These are phyloP conservation scores for Palythoa heliodiscus DNA, from an alignment of 92 coral and sea anemone genomes.

Conservation along the genomic window DNA sequence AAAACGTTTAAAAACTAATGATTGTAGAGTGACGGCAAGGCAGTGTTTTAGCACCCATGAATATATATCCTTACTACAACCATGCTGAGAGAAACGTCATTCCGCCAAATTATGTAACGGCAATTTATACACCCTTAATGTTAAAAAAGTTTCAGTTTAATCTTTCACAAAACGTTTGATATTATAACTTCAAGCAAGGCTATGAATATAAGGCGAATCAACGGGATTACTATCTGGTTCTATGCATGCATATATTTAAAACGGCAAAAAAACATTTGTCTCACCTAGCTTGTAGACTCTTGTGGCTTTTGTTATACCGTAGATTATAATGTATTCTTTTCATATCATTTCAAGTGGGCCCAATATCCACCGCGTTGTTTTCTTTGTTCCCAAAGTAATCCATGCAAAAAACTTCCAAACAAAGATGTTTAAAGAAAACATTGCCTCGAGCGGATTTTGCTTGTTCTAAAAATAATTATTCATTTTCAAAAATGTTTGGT, in stretches of 20 bases:
- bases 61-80: background rate
- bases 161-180: background rate
- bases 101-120: background rate
- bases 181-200: background rate
- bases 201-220: background rate
- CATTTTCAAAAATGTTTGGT: background rate
- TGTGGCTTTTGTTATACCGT: background rate
- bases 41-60: background rate
- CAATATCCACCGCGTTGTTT: constrained; percentile 3
- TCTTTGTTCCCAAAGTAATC: background rate
- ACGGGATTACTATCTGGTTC: background rate
- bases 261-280: no score
- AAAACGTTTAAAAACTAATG: background rate
- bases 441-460: background rate
- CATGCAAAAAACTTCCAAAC: constrained; percentile 3
- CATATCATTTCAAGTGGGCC: background rate
- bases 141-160: background rate
- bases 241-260: background rate
- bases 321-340: background rate
- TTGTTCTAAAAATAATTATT: background rate
- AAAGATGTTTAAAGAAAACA: background rate
- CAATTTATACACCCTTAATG: background rate
- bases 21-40: background rate
- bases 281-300: no score
- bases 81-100: background rate